A percentile compares a stretch with the other conserved stretches of the same genome.
These are phyloP conservation scores for Peromyscus polionotus DNA, from an alignment of 2,113 vertebrate species.

Conservation along the genomic window DNA sequence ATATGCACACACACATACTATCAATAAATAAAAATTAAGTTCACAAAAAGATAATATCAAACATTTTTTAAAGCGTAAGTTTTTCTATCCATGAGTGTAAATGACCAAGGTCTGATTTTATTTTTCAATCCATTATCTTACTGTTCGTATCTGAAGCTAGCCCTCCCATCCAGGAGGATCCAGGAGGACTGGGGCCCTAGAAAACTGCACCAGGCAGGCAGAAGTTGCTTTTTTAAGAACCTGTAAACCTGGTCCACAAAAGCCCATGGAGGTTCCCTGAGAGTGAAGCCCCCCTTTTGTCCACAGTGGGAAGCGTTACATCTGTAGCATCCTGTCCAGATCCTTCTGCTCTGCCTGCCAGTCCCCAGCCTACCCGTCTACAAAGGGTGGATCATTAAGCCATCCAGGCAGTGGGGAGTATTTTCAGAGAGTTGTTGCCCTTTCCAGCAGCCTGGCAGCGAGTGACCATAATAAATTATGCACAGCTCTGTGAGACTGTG, in stretches of 20 bases:
- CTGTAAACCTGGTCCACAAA: neutral
- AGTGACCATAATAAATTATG: constrained; percentile 79
- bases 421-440: constrained; percentile 66
- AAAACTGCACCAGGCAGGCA: neutral
- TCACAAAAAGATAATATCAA: neutral
- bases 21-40: neutral
- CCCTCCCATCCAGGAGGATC: neutral
- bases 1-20: neutral
- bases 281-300: neutral
- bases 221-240: neutral
- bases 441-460: constrained; percentile 54
- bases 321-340: neutral
- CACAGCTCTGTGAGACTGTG: constrained; percentile 53
- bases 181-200: neutral
- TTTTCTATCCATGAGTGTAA: neutral
- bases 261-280: neutral
- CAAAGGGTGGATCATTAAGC: constrained; percentile 65
- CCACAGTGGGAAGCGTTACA: neutral
- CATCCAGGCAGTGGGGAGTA: constrained; percentile 35
- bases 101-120: neutral
- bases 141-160: neutral
- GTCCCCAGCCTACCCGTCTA: neutral
- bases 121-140: neutral
- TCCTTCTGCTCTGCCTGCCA: neutral
- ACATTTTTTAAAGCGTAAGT: neutral